Evolutionary conservation across 1,140 invertebrate species (phyloP).

Genomic region (Aphis gossypii): DNA sequence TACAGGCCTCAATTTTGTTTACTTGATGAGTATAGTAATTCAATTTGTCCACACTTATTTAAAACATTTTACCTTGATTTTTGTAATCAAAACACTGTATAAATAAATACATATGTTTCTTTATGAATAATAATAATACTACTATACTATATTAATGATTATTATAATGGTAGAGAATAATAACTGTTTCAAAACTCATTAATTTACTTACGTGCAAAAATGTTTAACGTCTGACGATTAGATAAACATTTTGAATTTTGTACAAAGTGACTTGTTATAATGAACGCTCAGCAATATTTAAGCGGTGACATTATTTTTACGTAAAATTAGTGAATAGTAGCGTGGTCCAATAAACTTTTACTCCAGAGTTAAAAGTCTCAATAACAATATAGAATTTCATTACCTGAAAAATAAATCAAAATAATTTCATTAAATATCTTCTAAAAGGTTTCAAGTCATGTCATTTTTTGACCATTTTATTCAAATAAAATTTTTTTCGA

Average conservation of each 20-base stretch:
- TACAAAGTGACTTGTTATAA: not conserved
- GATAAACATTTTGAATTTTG: not conserved
- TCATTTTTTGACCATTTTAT: not conserved
- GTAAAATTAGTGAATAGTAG: not conserved
- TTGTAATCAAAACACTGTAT: not conserved
- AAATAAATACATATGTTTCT: not conserved
- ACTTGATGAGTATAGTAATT: too few species aligned
- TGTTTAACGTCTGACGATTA: not conserved
- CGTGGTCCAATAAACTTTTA: not conserved
- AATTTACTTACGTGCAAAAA: not conserved
- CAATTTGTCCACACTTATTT: too few species aligned
- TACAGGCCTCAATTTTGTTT: too few species aligned
- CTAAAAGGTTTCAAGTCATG: not conserved
- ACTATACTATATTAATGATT: not conserved
- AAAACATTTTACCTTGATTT: too few species aligned
- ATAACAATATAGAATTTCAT: not conserved
- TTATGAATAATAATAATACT: not conserved
- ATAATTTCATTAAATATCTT: not conserved
- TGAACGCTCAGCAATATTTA: not conserved
- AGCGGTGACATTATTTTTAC: not conserved
- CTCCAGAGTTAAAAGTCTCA: not conserved
- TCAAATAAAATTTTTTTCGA: not conserved
- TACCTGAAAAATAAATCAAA: not conserved
- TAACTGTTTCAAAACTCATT: not conserved
- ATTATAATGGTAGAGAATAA: not conserved